Evolutionary conservation across 1,140 invertebrate genomes (phyloP), one percentile per base, ranked within the genome.

Genomic region (Aphelenchoides fujianensis): DNA sequence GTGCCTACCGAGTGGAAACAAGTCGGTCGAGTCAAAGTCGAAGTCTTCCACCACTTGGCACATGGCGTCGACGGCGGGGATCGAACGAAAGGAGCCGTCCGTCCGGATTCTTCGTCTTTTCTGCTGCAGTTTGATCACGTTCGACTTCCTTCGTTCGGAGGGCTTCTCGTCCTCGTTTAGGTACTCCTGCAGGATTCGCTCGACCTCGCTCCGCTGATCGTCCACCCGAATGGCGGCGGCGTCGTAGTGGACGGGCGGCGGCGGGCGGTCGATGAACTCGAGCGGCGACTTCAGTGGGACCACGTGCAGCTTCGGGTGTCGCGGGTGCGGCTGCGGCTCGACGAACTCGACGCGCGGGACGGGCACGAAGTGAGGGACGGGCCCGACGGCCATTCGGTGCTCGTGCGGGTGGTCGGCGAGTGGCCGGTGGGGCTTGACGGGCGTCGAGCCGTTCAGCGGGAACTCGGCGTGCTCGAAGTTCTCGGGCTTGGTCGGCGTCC

Each of bases 11-110:
- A 78, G 57, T 27, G 76, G 78, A 57, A 78, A 78, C 23, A 78
- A 64, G 35, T 78, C 76, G 2, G 76, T 80, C 3, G 19, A 52
- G 54, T 78, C 76, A 57, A 78, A 78, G 54, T 78, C 76, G 35
- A 66, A 53, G 30, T 72, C 67, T 37, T 78, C 76, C 1, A 78
- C 66, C 1, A 77, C 41, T 3, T 74, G 63, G 28, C 79, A 81
- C 79, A 78, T 81, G 23, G 79, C 34, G 37, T 78, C 76, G 1
- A 78, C 70, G 5, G 37, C 16, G 12, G 69, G 69, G 19, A 81
- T 70, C 34, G 36, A 41, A 32, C 76, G 69, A 48, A 81, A 78
- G 3, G 69, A 59, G 5, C 76, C 76, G n/a, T 75, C 63, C 19
- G 79, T 78, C 37, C 64, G 9, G 3, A 80, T 55, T 48, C 71